Base-by-base conservation (phyloP, 1,140 invertebrate genomes). In the Pogonomyrmex barbatus region DNA sequence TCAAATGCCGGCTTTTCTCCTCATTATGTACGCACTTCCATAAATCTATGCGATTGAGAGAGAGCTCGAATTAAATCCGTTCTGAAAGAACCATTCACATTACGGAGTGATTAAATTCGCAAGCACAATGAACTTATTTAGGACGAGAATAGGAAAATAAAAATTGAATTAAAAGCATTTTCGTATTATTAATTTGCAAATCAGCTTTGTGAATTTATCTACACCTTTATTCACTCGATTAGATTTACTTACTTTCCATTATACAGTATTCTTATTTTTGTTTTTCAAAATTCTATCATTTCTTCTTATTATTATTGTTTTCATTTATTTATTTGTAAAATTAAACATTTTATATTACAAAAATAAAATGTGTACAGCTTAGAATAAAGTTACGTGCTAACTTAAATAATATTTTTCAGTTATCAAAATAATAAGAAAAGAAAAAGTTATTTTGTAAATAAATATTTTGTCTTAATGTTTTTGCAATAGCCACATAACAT, bases 51-150 rank as follows among this genome's bases (percentile, higher is more conserved):
- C 12, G 42, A 47, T 60, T 39, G 42, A 45, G 42, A 45, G 42
- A 62, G 39, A 60, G 67, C 12, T 12, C 17, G 54, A 33, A 60
- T 83, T 83, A 75, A 70, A 2, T 52, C 4, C 63, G 12, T 39
- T 56, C 8, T 10, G 24, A 70, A 70, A 81, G 78, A 81, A 56
- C 50, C 24, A 68, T 81, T 81, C 39, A 56, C 50, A 81, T 81
- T 81, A 81, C 10, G 10, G 24, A 73, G 4, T 73, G 12, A 83
- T 83, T 83, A 83, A 73, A 83, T 75, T 36, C 45, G n/a, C 68
- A 17, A 12, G n/a, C 24, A 60, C 79, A 83, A 50, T 50, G 54
- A 42, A 30, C 68, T 50, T 60, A 82, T 82, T 73, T 83, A 45
- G 45, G 24, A 12, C 10, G 45, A 39, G 33, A 42, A 30, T 14